These are phyloP conservation scores for Sciurus vulgaris DNA, from an alignment of 2,797 vertebrate genomes.

Conservation along the genomic window DNA sequence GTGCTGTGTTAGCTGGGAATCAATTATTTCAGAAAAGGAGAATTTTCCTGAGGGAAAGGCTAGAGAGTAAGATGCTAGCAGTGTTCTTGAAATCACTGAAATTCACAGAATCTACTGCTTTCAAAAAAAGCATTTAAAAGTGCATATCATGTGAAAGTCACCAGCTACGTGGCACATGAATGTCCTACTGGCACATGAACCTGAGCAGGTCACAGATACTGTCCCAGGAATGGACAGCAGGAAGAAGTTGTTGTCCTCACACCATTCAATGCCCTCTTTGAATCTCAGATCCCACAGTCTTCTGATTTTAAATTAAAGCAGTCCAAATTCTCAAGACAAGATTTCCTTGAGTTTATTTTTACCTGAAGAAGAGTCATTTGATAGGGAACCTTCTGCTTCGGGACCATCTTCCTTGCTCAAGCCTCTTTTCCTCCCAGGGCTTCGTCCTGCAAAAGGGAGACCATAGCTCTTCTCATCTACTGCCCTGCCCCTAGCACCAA, in stretches of 20 bases:
- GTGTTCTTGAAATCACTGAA: background rate
- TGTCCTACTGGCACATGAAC: background rate
- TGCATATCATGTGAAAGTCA: background rate
- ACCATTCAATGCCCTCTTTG: too few relatives aligned
- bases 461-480: rapidly evolving
- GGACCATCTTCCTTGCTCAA: too few relatives aligned
- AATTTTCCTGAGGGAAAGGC: background rate
- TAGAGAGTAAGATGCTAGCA: background rate
- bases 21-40: background rate
- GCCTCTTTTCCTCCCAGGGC: background rate
- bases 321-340: background rate
- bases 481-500: rapidly evolving
- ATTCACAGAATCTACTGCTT: background rate
- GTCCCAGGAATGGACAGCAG: background rate
- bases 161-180: rapidly evolving
- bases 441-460: background rate
- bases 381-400: background rate
- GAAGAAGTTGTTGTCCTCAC: too few relatives aligned
- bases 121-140: background rate
- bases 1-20: background rate
- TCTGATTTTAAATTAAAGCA: background rate
- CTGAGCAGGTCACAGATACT: background rate
- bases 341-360: background rate
- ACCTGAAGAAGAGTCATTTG: background rate
- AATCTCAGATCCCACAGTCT: background rate